Base-by-base conservation (phyloP, 1,140 invertebrate species). In the Manduca sexta region DNA sequence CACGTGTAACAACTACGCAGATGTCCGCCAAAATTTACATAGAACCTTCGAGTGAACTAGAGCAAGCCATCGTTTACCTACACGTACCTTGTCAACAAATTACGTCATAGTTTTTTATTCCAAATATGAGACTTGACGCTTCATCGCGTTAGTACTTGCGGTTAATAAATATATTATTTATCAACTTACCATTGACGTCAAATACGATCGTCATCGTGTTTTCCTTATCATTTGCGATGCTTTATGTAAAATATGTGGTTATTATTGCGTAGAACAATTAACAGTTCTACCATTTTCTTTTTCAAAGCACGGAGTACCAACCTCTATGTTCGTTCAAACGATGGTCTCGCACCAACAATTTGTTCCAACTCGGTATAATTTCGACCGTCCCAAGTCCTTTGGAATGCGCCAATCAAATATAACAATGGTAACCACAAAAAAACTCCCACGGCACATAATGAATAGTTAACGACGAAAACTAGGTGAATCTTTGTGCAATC, bases 401-500 rank as follows among this genome's bases (percentile, higher is more conserved):
- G 72, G 78, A 80, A 84, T 81, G 69, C 65, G 62, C 62, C 74
- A 81, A 78, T 78, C 74, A 77, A 72, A 73, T 54, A 67, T 50
- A 77, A 84, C 78, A 84, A 82, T 84, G 56, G 69, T 41, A 46
- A 48, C 54, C 54, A 67, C 73, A 84, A 80, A 80, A 77, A 72
- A 64, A 51, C 49, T 84, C 81, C 66, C 81, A 84, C 81, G 81
- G 75, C 79, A 83, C 69, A 83, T 69, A 76, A 84, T 84, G 77
- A 84, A 84, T 83, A 84, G 77, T 68, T 82, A 79, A 77, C 78
- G 62, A 74, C 81, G 72, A 83, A 84, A 84, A 84, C 79, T 84
- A 84, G 81, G 81, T 83, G 81, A 81, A 84, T 84, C 81, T 77
- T 82, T 84, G 78, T 82, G 78, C 81, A 84, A 83, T 72, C 69